Percentiles rank a stretch among this genome's conserved stretches.
Conservation (phyloP, 2,888 invertebrate genomes). For the Dolichopus griseipennis region DNA sequence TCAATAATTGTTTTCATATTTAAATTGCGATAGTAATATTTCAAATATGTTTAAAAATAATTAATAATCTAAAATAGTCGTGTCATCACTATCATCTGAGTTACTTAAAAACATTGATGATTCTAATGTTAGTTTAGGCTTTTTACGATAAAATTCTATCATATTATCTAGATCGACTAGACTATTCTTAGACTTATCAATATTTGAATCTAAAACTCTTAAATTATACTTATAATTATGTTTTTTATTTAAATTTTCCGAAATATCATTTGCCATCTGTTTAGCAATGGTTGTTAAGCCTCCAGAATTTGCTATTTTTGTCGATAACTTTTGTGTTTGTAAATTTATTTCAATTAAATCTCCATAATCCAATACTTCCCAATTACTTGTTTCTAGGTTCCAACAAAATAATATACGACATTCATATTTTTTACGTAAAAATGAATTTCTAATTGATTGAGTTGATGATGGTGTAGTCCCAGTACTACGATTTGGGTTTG, state of each 20-base stretch:
- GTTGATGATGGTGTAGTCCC: constrained; percentile 27
- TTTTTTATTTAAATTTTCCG: constrained; percentile 29
- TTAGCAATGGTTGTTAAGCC: constrained; percentile 35
- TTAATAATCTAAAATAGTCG: background rate
- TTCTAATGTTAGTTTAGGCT: constrained; percentile 20
- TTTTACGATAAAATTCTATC: constrained; percentile 40
- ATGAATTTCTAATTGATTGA: constrained; percentile 35
- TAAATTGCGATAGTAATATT: too few relatives aligned
- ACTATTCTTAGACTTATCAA: constrained; percentile 38
- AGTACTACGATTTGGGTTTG: constrained; percentile 14
- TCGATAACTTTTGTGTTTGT: constrained; percentile 17
- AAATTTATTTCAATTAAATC: constrained; percentile 34
- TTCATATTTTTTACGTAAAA: constrained; percentile 40
- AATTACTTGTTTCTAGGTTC: constrained; percentile 41
- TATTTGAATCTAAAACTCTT: constrained; percentile 38
- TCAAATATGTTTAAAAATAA: too few relatives aligned
- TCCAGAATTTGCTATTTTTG: constrained; percentile 22
- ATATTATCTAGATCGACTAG: constrained; percentile 39
- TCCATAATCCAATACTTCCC: constrained; percentile 42
- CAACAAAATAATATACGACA: constrained; percentile 42
- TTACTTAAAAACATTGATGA: constrained; percentile 1
- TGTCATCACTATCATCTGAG: background rate
- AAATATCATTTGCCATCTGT: constrained; percentile 36
- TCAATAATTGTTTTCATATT: too few relatives aligned
- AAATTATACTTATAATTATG: constrained; percentile 37